These are phyloP conservation scores for Aurelia aurita complex sp. Pacific DNA, from an alignment of 30 jellyfish, hydroid and myxozoan genomes.

Conservation along the genomic window DNA sequence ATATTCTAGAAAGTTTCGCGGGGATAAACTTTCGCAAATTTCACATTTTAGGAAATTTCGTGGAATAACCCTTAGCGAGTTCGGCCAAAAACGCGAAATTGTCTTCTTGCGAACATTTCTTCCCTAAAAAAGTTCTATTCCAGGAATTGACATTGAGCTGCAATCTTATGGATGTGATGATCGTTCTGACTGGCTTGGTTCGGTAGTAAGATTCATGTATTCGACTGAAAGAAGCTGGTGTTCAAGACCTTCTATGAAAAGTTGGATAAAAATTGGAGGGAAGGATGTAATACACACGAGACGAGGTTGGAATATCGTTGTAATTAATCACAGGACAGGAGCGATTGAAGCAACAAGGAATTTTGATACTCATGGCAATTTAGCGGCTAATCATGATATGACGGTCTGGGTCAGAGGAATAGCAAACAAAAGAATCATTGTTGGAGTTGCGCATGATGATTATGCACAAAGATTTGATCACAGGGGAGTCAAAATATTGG, in stretches of 20 bases:
- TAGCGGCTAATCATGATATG: neutral
- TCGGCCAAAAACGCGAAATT: too few relatives aligned
- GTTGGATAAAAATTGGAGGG: slow-evolving; percentile 39
- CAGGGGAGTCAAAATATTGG: slow-evolving; percentile 12
- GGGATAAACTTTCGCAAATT: too few relatives aligned
- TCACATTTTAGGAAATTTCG: too few relatives aligned
- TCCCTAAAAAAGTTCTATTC: neutral
- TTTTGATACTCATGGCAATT: slow-evolving; percentile 1
- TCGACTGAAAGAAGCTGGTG: neutral
- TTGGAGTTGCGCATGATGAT: slow-evolving; percentile 41
- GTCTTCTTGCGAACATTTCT: too few relatives aligned
- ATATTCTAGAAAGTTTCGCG: too few relatives aligned
- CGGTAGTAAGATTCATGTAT: too few relatives aligned
- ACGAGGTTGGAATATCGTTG: slow-evolving; percentile 52
- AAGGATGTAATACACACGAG: neutral
- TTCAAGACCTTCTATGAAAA: neutral
- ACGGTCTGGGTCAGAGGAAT: neutral
- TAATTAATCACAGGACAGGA: slow-evolving; percentile 38
- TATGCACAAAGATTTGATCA: neutral
- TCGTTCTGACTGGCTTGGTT: neutral
- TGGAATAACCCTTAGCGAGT: too few relatives aligned
- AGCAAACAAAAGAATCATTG: slow-evolving; percentile 12
- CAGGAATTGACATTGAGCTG: slow-evolving; percentile 51
- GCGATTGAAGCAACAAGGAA: slow-evolving; percentile 11
- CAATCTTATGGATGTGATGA: slow-evolving; percentile 39